Percentiles rank a stretch among this genome's conserved stretches.
These are phyloP conservation scores for Delphinus delphis DNA, from an alignment of 2,113 vertebrate genomes.

Conservation along the genomic window DNA sequence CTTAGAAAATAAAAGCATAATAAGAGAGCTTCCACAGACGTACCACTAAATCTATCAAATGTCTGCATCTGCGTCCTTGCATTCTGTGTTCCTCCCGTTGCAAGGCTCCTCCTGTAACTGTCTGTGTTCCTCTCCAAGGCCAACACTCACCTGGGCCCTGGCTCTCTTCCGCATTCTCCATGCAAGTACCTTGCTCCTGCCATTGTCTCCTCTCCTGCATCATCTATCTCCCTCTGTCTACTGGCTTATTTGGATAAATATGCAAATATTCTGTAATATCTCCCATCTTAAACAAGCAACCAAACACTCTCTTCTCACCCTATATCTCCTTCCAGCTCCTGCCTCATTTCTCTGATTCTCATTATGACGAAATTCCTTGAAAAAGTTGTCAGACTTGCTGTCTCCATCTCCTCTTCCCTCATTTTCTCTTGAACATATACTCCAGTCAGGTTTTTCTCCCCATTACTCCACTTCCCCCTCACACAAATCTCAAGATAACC, in stretches of 20 bases:
- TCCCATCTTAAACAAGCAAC: neutral
- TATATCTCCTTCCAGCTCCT: neutral
- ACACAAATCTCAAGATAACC: neutral
- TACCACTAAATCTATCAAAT: neutral
- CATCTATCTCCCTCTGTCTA: neutral
- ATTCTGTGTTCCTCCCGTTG: neutral
- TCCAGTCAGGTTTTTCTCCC: neutral
- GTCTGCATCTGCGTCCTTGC: neutral
- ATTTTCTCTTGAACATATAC: neutral
- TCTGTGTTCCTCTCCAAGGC: neutral
- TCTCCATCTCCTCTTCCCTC: neutral
- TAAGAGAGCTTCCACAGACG: neutral
- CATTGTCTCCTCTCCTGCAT: neutral
- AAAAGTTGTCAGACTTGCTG: neutral
- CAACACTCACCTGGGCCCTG: neutral
- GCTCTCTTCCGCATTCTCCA: neutral
- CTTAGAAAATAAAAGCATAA: neutral
- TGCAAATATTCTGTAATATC: neutral
- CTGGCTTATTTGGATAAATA: neutral
- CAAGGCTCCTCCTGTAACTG: neutral
- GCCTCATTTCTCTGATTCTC: neutral
- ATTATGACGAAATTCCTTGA: neutral
- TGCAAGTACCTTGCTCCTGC: neutral
- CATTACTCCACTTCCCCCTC: neutral
- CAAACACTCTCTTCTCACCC: neutral